Base-by-base conservation (phyloP, 2,113 vertebrate species). In the Odontesthes bonariensis region DNA sequence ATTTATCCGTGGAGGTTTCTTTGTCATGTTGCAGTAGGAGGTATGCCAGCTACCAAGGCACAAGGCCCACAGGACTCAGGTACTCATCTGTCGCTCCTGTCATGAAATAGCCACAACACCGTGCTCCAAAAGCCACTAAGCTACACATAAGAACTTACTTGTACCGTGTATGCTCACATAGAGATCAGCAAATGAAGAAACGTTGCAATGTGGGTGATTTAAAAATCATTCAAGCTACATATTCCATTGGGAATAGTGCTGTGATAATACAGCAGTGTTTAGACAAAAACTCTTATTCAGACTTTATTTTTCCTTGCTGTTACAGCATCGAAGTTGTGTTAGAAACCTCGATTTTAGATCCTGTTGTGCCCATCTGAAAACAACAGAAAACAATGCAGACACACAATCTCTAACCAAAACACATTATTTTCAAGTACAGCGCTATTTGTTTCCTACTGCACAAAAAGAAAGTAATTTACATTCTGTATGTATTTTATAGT, bases 1-100 rank as follows among this genome's bases (percentile, higher is more conserved):
- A 72, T 85, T 74, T 77, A 72, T 78, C 73, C 51, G 6, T 13
- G 23, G 69, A 77, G 77, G 52, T 73, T 47, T 68, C 60, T 56
- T 81, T 85, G 84, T 87, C 80, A 79, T 73, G 71, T 74, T 73
- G 71, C 77, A 67, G 47, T 14, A 57, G 61, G 69, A 87, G 85
- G 80, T 73, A 46, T 81, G 77, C 79, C 84, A 81, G 76, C 77
- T 44, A 76, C 73, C 53, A 61, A 68, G 65, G 66, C 40, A 69
- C 46, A 51, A 33, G 61, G 44, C 79, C 84, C 84, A 46, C 69
- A 77, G 79, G 76, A 85, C 56, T 27, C 20, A 16, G 62, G 44
- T 22, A 62, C 40, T 86, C 75, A 86, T 82, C 73, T 69, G 73
- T 88, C 52, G 67, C 77, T 54, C 52, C 68, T 83, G 83, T 38